A percentile compares a stretch with the other conserved stretches of the same genome.
These are phyloP conservation scores for Rhagium mordax DNA, from an alignment of 2,888 invertebrate genomes.

Conservation along the genomic window DNA sequence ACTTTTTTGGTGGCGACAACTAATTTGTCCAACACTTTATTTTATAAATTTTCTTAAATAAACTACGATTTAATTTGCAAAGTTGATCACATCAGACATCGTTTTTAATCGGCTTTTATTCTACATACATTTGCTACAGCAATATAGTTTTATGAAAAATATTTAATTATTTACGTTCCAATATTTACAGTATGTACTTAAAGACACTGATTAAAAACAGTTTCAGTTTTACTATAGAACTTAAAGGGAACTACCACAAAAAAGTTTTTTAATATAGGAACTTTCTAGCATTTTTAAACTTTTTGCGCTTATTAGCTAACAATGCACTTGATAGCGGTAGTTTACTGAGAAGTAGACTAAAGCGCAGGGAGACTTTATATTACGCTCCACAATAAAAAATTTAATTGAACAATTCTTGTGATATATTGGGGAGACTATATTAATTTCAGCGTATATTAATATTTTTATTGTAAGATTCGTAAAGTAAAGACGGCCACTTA, in stretches of 20 bases:
- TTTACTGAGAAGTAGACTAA: neutral
- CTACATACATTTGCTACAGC: neutral
- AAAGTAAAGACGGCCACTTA: too few relatives aligned
- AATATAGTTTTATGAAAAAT: neutral
- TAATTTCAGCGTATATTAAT: neutral
- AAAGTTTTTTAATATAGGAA: constrained; percentile 12
- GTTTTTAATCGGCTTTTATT: neutral
- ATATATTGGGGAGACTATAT: neutral
- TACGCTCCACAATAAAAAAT: neutral
- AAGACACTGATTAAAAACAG: constrained; percentile 7
- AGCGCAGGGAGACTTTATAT: neutral
- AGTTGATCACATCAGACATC: too few relatives aligned
- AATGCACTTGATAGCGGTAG: neutral
- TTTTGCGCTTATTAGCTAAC: neutral
- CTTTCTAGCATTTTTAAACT: neutral
- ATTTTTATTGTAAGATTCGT: too few relatives aligned
- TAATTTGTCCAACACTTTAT: too few relatives aligned
- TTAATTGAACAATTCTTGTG: neutral
- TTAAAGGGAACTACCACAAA: neutral
- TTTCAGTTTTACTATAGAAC: neutral
- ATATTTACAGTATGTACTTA: constrained; percentile 1
- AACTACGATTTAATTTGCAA: too few relatives aligned
- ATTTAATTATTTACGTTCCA: neutral
- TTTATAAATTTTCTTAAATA: too few relatives aligned
- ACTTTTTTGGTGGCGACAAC: too few relatives aligned